Percentiles rank a stretch among this genome's conserved stretches.
phyloP scores from a whole-genome alignment of 2,113 vertebrate species.

The Aptenodytes forsteri region DNA sequence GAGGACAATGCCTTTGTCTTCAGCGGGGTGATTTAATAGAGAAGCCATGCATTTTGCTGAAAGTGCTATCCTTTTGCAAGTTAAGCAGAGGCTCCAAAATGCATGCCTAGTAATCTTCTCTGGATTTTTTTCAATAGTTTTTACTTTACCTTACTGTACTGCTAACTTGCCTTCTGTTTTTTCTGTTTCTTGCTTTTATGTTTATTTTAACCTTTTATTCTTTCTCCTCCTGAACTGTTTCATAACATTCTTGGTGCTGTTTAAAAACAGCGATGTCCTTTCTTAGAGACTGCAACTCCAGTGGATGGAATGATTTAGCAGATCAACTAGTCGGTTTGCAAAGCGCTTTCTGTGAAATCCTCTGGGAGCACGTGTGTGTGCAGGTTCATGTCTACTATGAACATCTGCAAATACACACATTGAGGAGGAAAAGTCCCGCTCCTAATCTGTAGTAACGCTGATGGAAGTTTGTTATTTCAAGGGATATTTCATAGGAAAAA shows the following conservation, averaged over 20 bases:
- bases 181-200: accelerated
- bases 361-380: background rate
- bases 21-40: background rate
- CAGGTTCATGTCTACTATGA: accelerated
- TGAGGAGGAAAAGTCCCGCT: background rate
- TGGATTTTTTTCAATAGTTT: accelerated
- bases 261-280: background rate
- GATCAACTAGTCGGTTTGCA: background rate
- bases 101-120: accelerated
- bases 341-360: background rate
- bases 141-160: accelerated
- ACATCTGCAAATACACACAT: accelerated
- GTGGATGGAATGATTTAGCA: background rate
- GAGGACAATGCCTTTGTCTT: background rate
- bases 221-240: background rate
- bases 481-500: background rate
- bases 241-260: too few relatives aligned
- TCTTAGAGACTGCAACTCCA: background rate
- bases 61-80: background rate
- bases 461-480: background rate
- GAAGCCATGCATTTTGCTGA: accelerated
- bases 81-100: background rate
- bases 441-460: accelerated
- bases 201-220: background rate
- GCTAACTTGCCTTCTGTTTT: background rate